Evolutionary conservation across 2,888 invertebrate species (phyloP), one percentile per base, ranked within the genome.

Genomic region (Acrocyrtus sp.): DNA sequence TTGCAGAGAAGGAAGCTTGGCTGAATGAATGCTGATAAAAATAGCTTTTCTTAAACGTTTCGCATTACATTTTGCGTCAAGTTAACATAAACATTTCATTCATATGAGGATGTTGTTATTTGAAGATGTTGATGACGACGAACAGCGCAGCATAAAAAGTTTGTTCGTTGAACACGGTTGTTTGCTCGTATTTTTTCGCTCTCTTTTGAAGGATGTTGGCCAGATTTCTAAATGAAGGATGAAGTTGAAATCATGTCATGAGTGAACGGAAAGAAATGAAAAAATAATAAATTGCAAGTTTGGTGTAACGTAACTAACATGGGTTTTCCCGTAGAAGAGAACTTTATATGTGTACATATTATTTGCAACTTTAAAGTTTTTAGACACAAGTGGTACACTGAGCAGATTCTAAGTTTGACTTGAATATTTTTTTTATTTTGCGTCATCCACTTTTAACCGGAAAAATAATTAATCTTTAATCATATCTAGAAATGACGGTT

Each of bases 61-160:
- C 57, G 43, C 57, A 57, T 22, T 43, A 43, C 34, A 51, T 26
- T 27, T 39, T 21, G 17, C 48, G 62, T 62, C 62, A 53, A 24
- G 21, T 19, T 62, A 43, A 4, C 34, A 17, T 53, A 62, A 62
- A 62, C 62, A 62, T 62, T 62, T 41, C 51, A 50, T 62, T 62
- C 41, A 51, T 62, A 6, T 51, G 21, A 8, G 34, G 34, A 15
- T 45, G n/a, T 19, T 45, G 45, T 12, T 45, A 45, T 15, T 45
- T 10, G 45, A 12, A 5, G 45, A 17, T n/a, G n/a, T n/a, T n/a
- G n/a, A n/a, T n/a, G 24, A 60, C 47, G 60, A 29, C 48, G 29
- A 48, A 29, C 21, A 6, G 21, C 12, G 47, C 8, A 45, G 47
- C 26, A 4, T 26, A 3, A 53, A 53, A 41, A 45, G 50, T 5